These are phyloP conservation scores for Hydrochoerus hydrochaeris DNA, from an alignment of 2,113 vertebrate genomes.

Conservation along the genomic window DNA sequence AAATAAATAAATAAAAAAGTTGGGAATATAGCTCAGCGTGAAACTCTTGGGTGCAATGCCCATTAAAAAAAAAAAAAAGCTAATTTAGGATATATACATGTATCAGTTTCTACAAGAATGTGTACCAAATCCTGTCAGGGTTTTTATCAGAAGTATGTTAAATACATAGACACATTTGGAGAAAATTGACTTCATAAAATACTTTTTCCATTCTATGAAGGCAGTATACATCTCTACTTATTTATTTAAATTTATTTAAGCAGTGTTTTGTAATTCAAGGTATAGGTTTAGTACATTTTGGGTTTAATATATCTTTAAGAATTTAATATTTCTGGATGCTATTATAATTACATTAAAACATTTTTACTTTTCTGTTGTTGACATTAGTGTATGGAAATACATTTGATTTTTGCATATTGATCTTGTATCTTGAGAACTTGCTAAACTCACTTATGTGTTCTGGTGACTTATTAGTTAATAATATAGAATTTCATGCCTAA, in stretches of 20 bases:
- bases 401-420: neutral
- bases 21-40: neutral
- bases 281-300: neutral
- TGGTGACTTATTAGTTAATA: neutral
- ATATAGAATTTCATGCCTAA: neutral
- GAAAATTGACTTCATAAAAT: neutral
- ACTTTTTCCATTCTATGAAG: neutral
- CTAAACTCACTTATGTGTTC: neutral
- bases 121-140: neutral
- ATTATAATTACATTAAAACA: neutral
- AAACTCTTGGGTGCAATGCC: neutral
- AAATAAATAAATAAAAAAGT: neutral
- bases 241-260: neutral
- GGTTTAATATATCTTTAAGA: neutral
- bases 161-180: neutral
- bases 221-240: neutral
- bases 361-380: neutral
- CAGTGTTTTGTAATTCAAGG: neutral
- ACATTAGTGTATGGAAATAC: neutral
- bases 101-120: neutral
- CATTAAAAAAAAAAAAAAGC: neutral
- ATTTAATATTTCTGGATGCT: neutral
- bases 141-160: neutral
- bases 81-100: neutral
- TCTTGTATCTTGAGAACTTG: neutral